phyloP scores from a whole-genome alignment of 2,888 invertebrate species.

The Stegana nigrithorax region DNA sequence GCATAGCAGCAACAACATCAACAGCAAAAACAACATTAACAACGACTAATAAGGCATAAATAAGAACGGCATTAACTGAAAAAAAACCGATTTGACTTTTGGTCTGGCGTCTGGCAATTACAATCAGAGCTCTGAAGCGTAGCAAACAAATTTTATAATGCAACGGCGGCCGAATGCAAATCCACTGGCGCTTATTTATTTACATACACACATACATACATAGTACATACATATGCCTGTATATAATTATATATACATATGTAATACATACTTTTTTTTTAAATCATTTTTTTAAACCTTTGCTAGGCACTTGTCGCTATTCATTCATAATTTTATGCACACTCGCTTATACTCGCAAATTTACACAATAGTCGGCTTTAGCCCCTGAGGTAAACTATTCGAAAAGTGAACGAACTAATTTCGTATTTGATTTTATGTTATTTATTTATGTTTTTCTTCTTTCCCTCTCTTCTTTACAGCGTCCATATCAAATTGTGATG shows the following conservation, averaged over 20 bases:
- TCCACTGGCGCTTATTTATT: not conserved
- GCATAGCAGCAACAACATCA: conserved; percentile 16
- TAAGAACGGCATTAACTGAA: not conserved
- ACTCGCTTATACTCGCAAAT: too few relatives aligned
- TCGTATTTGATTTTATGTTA: not conserved
- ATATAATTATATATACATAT: not conserved
- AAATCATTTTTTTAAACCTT: not conserved
- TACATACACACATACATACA: not conserved
- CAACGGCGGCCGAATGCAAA: not conserved
- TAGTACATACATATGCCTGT: not conserved
- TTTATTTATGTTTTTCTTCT: not conserved
- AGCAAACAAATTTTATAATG: not conserved
- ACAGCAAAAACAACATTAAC: conserved; percentile 17
- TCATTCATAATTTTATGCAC: too few relatives aligned
- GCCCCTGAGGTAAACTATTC: too few relatives aligned
- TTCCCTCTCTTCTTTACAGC: conserved; percentile 35
- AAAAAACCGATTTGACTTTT: not conserved
- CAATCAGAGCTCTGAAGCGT: not conserved
- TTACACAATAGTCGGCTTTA: too few relatives aligned
- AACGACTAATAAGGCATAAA: not conserved
- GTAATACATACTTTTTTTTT: not conserved
- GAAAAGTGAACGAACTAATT: too few relatives aligned
- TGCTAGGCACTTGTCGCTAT: too few relatives aligned
- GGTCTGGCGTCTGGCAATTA: not conserved
- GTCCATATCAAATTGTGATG: conserved; percentile 37